Evolutionary conservation across 2,113 vertebrate genomes (phyloP), one percentile per base, ranked within the genome.

Genomic region (Pipra filicauda): DNA sequence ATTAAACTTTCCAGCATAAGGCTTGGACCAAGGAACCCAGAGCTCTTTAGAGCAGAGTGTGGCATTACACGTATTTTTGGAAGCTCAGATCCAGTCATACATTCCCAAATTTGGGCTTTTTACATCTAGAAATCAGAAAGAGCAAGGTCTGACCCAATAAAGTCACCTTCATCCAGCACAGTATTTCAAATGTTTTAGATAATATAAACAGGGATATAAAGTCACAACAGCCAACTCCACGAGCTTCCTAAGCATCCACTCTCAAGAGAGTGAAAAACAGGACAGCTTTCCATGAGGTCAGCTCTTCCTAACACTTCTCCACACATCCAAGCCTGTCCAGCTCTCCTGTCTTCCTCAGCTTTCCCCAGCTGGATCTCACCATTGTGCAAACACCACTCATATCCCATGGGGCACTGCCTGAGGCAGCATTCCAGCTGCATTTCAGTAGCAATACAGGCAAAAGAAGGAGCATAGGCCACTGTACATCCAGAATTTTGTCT

Each of bases 1-100:
- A 33, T 26, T 61, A 5, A 58, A 51, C 12, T 54, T 67, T 17
- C 15, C 62, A 46, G 31, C 31, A 62, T 23, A 39, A 41, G 30
- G 51, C 19, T 61, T 2, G 0, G 28, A 4, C 9, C 41, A 57
- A 64, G 27, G 37, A 86, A 48, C 48, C n/a, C 30, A 0, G 31
- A 65, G 46, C 17, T 73, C 54, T 64, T 59, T 17, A 61, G 41
- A 61, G 54, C 22, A 51, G 15, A 48, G 20, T 12, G n/a, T 9
- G 33, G 22, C 19, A 19, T 33, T 21, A 66, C 33, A 37, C 0
- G 0, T 18, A 48, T 48, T 54, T 13, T 2, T 7, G 23, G 51
- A 91, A 75, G 62, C 52, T 79, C 37, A 88, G 35, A 67, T 22
- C 6, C 26, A 87, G 23, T 23, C 46, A 57, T 4, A 15, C 0